Evolutionary conservation across 2,797 vertebrate species (phyloP).

Genomic region (Darevskia nairensis): DNA sequence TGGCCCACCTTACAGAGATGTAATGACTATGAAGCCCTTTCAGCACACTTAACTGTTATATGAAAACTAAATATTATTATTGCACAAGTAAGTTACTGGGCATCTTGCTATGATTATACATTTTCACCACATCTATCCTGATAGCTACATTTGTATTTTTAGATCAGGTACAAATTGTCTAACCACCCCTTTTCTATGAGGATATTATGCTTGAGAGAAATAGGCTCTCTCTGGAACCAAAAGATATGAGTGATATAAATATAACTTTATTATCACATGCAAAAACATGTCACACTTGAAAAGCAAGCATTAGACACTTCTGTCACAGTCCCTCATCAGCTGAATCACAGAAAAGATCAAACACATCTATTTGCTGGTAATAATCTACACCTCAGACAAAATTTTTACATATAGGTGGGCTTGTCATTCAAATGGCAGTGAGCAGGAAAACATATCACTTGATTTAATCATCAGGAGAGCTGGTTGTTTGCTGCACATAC

Average conservation of each 20-base stretch:
- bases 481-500: slow-evolving; percentile 26
- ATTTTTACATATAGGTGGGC: slow-evolving; percentile 35
- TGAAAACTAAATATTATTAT: not conserved
- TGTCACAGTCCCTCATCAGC: slow-evolving; percentile 36
- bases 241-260: slow-evolving; percentile 42
- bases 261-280: slow-evolving; percentile 36
- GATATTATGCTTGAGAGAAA: slow-evolving; percentile 21
- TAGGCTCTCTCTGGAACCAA: slow-evolving; percentile 21
- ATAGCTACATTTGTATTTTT: slow-evolving; percentile 19
- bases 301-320: slow-evolving; percentile 30
- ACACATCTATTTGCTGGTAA: slow-evolving; percentile 51
- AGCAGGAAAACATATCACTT: slow-evolving; percentile 27
- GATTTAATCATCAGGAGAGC: slow-evolving; percentile 37
- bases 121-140: slow-evolving; percentile 9
- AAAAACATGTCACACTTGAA: slow-evolving; percentile 33
- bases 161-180: not conserved
- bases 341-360: slow-evolving; percentile 55
- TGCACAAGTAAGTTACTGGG: slow-evolving; percentile 19
- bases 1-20: not conserved
- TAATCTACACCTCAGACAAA: slow-evolving; percentile 45
- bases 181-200: not conserved
- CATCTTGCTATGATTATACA: slow-evolving; percentile 17
- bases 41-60: not conserved
- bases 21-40: slow-evolving; percentile 10
- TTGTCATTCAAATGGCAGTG: slow-evolving; percentile 38